Conservation (phyloP, 2,888 invertebrate species). For the Exocentrus adspersus region DNA sequence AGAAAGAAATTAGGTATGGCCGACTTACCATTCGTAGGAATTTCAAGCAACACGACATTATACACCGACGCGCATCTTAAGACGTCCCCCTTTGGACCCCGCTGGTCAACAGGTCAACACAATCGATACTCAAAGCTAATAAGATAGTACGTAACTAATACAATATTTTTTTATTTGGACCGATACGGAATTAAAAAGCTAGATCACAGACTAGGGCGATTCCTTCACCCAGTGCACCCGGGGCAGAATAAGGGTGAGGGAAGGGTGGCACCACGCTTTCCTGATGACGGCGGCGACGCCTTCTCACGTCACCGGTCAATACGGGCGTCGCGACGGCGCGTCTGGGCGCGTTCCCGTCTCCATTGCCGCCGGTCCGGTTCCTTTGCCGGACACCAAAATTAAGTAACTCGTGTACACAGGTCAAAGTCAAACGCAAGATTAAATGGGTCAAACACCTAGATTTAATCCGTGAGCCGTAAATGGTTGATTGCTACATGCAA, state of each 20-base stretch:
- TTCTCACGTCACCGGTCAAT: constrained; percentile 64
- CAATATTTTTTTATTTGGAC: too few relatives aligned
- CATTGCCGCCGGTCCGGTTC: too few relatives aligned
- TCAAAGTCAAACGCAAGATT: too few relatives aligned
- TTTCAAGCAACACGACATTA: constrained; percentile 61
- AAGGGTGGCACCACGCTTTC: constrained; percentile 51
- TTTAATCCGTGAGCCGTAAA: too few relatives aligned
- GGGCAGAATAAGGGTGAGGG: constrained; percentile 36
- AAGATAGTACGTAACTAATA: too few relatives aligned
- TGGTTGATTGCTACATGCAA: not conserved
- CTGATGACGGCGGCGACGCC: constrained; percentile 64
- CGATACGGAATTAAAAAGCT: too few relatives aligned
- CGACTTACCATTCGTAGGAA: constrained; percentile 62
- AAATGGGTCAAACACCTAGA: too few relatives aligned
- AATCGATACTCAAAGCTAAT: too few relatives aligned
- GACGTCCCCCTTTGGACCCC: too few relatives aligned
- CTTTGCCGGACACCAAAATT: not conserved
- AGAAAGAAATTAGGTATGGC: too few relatives aligned
- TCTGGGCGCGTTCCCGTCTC: constrained; percentile 37
- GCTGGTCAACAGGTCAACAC: too few relatives aligned
- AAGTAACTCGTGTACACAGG: not conserved
- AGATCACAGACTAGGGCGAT: constrained; percentile 15
- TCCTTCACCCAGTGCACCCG: constrained; percentile 34
- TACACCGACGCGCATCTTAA: constrained; percentile 38
- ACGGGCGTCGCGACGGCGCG: constrained; percentile 63